Evolutionary conservation across 2,113 vertebrate species (phyloP).

Genomic region (Bungarus multicinctus): DNA sequence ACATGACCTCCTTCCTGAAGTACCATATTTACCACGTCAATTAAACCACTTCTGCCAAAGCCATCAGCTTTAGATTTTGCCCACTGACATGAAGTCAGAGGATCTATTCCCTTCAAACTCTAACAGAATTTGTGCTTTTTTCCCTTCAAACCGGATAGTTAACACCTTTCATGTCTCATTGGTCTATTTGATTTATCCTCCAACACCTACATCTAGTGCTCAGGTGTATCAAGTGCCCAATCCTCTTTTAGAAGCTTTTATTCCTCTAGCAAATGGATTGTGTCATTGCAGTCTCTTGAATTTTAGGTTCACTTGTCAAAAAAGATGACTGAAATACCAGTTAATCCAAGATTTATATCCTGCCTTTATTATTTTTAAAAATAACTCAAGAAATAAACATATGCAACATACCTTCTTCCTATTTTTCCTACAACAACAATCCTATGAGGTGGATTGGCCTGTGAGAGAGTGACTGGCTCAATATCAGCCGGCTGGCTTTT

Average conservation of each 20-base stretch:
- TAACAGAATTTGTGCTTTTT: neutral
- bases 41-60: neutral
- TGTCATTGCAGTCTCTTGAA: neutral
- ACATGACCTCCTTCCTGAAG: neutral
- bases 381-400: neutral
- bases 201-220: neutral
- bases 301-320: neutral
- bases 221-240: neutral
- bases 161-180: neutral
- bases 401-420: neutral
- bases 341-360: neutral
- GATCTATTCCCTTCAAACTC: neutral
- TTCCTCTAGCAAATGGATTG: neutral
- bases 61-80: neutral
- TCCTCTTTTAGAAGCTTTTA: neutral
- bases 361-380: neutral
- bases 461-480: neutral
- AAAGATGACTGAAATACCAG: neutral
- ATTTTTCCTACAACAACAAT: neutral
- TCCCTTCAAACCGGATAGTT: neutral
- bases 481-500: neutral
- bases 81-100: neutral
- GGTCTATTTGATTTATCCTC: neutral
- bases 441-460: neutral
- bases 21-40: neutral